These are phyloP conservation scores for Ceriagrion tenellum DNA, from an alignment of 2,888 invertebrate genomes.

Conservation along the genomic window DNA sequence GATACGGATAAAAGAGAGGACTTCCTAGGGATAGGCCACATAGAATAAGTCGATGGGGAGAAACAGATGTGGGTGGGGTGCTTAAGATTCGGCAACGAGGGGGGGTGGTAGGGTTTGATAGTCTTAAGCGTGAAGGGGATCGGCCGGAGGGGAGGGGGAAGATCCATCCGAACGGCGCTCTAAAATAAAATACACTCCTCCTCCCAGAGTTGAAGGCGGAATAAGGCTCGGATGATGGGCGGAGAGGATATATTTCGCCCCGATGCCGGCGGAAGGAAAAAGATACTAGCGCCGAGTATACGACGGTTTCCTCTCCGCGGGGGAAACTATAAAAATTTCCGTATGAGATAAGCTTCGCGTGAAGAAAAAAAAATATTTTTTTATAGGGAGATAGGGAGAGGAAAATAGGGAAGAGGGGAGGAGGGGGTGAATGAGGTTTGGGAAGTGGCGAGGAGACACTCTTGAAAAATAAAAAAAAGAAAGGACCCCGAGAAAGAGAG, in stretches of 20 bases:
- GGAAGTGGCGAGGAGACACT: slow-evolving; percentile 1
- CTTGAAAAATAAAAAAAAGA: background rate
- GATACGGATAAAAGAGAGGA: too few relatives aligned
- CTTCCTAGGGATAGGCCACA: background rate
- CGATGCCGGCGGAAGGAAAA: slow-evolving; percentile 30
- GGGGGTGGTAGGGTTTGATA: background rate
- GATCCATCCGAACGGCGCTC: background rate
- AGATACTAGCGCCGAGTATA: background rate
- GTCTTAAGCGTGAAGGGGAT: background rate
- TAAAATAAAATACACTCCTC: slow-evolving; percentile 25
- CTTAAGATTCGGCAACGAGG: background rate
- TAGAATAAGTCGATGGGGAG: background rate
- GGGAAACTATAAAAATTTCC: slow-evolving; percentile 35
- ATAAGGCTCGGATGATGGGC: background rate
- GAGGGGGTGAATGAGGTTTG: background rate
- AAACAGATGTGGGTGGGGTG: background rate
- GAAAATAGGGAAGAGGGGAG: background rate
- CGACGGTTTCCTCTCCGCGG: background rate
- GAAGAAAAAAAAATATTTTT: background rate
- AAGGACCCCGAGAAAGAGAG: background rate
- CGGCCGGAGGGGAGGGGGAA: background rate
- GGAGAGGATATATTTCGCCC: background rate
- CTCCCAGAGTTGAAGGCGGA: background rate
- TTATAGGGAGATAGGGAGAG: background rate
- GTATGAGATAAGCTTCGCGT: background rate